Conservation (phyloP, 2,113 vertebrate genomes). For the Eptesicus fuscus region DNA sequence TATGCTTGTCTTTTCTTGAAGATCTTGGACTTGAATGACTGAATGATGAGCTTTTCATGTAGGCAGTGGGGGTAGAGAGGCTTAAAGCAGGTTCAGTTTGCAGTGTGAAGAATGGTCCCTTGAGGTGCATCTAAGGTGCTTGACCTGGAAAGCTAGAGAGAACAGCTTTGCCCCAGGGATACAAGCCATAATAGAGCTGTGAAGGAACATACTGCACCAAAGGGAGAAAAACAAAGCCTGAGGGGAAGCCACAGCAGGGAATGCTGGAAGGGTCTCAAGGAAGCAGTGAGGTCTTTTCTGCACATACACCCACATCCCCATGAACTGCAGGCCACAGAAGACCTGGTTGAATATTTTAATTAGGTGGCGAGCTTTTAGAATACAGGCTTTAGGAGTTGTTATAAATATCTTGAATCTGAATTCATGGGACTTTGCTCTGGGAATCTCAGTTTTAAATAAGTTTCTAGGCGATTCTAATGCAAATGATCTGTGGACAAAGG, state of each 20-base stretch:
- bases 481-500: neutral
- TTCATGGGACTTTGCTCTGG: neutral
- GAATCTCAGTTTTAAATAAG: neutral
- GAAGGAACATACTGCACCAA: neutral
- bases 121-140: neutral
- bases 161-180: neutral
- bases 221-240: neutral
- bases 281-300: neutral
- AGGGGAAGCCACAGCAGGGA: neutral
- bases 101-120: neutral
- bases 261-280: neutral
- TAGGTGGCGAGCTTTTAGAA: neutral
- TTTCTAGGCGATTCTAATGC: neutral
- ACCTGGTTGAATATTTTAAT: neutral
- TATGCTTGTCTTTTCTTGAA: neutral
- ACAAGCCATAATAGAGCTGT: neutral
- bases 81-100: neutral
- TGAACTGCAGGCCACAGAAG: neutral
- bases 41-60: neutral
- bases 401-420: neutral
- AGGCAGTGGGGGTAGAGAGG: neutral
- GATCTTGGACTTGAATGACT: neutral
- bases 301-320: accelerated
- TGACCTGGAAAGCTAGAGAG: neutral
- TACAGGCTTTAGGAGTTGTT: neutral